Evolutionary conservation across 1,140 invertebrate genomes (phyloP).

Genomic region (Chlorops oryzae): DNA sequence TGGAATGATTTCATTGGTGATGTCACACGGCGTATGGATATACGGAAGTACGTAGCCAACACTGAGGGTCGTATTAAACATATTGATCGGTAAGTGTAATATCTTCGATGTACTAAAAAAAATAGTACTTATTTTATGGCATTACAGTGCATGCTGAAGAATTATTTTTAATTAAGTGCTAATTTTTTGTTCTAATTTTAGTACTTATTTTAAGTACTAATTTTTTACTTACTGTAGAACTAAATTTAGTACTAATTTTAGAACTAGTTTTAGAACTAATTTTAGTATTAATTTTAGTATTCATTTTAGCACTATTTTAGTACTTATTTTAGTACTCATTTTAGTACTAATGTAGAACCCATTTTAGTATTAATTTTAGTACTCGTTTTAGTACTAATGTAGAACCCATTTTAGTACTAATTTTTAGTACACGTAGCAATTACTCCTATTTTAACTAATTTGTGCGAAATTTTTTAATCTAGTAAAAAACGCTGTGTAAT

Average conservation of each 20-base stretch:
- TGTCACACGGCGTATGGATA: slow-evolving; percentile 22
- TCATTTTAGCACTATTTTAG: background rate
- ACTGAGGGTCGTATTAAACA: slow-evolving; percentile 18
- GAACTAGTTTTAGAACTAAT: background rate
- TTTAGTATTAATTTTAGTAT: background rate
- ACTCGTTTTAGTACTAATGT: background rate
- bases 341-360: background rate
- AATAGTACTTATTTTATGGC: too few species aligned
- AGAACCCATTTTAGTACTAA: background rate
- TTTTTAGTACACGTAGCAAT: too few species aligned
- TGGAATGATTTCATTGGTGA: slow-evolving; percentile 25
- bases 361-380: background rate
- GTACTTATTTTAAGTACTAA: background rate
- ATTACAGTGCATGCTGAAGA: too few species aligned
- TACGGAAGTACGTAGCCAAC: slow-evolving; percentile 29
- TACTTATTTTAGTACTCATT: background rate
- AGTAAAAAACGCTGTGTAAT: too few species aligned
- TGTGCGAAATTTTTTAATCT: too few species aligned
- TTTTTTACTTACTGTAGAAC: background rate
- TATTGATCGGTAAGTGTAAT: slow-evolving; percentile 22
- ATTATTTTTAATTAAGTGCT: background rate
- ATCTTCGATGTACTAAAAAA: too few species aligned
- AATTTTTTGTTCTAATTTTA: background rate
- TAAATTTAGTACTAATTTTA: background rate
- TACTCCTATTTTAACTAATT: too few species aligned